A percentile compares a stretch with the other conserved stretches of the same genome.
Evolutionary conservation across 2,888 invertebrate genomes (phyloP).

Genomic region (Masnerella sp.): DNA sequence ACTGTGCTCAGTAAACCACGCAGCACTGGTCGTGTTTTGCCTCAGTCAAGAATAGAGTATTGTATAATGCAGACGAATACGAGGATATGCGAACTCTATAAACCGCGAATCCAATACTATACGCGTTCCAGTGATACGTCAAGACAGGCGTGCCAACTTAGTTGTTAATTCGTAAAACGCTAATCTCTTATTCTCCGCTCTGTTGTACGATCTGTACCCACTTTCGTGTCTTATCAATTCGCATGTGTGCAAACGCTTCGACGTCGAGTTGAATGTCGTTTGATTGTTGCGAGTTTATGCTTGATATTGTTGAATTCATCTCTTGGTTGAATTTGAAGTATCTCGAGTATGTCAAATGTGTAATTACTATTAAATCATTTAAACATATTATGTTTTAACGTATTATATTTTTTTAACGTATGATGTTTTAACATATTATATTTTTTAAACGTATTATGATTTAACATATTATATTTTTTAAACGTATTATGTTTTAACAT

Average conservation of each 20-base stretch:
- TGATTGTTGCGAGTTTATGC: too few relatives aligned
- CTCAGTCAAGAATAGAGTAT: constrained; percentile 69
- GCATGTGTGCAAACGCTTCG: background rate
- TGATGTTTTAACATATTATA: too few relatives aligned
- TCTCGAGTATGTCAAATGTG: too few relatives aligned
- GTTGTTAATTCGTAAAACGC: constrained; percentile 21
- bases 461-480: too few relatives aligned
- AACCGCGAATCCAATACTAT: constrained; percentile 26
- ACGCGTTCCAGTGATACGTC: constrained; percentile 21
- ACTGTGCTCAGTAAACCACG: constrained; percentile 61
- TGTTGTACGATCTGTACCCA: background rate
- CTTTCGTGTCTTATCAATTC: background rate
- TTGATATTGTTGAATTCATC: background rate
- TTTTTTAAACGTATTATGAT: too few relatives aligned
- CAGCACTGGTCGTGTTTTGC: constrained; percentile 71
- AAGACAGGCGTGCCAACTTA: constrained; percentile 12
- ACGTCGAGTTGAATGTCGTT: background rate
- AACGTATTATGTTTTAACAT: too few relatives aligned
- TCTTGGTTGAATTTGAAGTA: background rate
- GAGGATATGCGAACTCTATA: constrained; percentile 51
- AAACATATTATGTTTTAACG: too few relatives aligned
- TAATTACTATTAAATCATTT: too few relatives aligned
- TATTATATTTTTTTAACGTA: too few relatives aligned
- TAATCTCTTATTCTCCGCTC: background rate
- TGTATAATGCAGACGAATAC: constrained; percentile 61